Base-by-base conservation (phyloP, 2,888 invertebrate species). In the Drepanosiphum platanoidis region DNA sequence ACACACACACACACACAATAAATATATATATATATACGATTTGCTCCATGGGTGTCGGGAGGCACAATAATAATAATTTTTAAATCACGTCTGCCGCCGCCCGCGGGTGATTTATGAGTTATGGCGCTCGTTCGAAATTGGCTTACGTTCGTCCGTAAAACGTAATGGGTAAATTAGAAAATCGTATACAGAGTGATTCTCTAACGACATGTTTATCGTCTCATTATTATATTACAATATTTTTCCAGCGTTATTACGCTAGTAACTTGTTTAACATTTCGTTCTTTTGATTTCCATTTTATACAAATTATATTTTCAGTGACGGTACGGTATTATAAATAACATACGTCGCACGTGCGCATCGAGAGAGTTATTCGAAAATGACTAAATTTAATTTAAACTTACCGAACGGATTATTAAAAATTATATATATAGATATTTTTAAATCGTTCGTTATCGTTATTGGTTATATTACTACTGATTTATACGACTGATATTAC, bases 91-190 rank as follows among this genome's bases (percentile, higher is more conserved):
- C 84, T 22, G 84, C 84, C 75, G 30, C 27, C 84, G 11, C 75
- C 84, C 75, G 30, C 27, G 61, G 82, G 83, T 83, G 84, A 84
- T 77, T 75, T 75, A 68, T 84, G 84, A 75, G 75, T 75, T 72
- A 72, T 46, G 46, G 46, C 74, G 74, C 72, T 83, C 82, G 34
- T 83, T 83, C 66, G 46, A 42, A 74, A 84, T 84, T 77, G 68
- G 68, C 75, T 80, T 68, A 15, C 13, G 27, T 46, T 66, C 66
- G 52, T 36, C 36, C 30, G 70, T 70, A 58, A 68, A 80, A 36
- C 80, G 70, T 34, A 36, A 70, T 22, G 70, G 58, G 39, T 61
- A 71, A 58, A 81, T 71, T 39, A 71, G 58, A 81, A 71, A 81
- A 81, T 39, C 22, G 42, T 71, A 71, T 61, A 61, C 80, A 36